Conservation (phyloP, 2,113 vertebrate species). For the Scomber scombrus region DNA sequence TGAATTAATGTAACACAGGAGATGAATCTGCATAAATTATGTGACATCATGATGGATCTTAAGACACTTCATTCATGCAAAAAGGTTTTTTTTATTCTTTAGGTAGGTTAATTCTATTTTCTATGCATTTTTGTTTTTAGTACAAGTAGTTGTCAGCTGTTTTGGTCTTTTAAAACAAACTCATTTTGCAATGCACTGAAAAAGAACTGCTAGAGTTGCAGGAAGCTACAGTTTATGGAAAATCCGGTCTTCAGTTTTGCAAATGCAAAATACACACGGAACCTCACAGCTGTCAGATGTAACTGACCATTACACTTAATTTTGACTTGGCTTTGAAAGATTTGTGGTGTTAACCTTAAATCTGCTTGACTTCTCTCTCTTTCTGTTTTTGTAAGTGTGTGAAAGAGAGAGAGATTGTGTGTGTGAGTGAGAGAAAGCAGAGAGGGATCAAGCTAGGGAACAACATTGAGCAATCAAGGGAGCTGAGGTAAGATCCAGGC, state of each 20-base stretch:
- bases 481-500: constrained; percentile 21
- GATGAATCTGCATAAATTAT: neutral
- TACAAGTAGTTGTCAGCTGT: neutral
- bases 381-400: neutral
- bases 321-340: too few relatives aligned
- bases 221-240: too few relatives aligned
- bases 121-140: neutral
- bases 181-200: neutral
- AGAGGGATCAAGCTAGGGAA: constrained; percentile 4
- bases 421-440: constrained; percentile 13
- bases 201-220: neutral
- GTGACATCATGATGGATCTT: neutral
- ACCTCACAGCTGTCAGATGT: too few relatives aligned
- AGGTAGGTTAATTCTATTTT: neutral
- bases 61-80: neutral
- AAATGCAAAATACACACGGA: neutral
- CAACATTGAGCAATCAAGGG: constrained; percentile 39
- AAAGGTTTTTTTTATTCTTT: neutral
- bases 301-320: too few relatives aligned
- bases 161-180: neutral
- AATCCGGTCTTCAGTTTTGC: neutral
- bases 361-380: neutral
- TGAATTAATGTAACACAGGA: too few relatives aligned
- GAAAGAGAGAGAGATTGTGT: neutral
- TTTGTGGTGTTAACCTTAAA: too few relatives aligned